Conservation (phyloP, 2,113 vertebrate genomes). For the Mixornis gularis region DNA sequence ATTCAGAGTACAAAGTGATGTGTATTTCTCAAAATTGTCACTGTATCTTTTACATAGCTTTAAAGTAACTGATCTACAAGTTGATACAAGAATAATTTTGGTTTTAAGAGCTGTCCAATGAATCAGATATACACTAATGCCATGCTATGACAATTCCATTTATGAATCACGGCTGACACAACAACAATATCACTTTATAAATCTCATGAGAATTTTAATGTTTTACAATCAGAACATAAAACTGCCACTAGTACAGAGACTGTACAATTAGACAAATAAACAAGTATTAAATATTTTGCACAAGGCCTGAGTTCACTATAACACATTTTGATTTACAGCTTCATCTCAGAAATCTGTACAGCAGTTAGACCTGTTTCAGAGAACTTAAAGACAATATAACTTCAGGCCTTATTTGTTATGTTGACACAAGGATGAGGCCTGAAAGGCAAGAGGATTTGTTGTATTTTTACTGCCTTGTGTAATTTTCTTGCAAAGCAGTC, state of each 20-base stretch:
- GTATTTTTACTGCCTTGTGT: background rate
- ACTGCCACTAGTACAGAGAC: slow-evolving; percentile 31
- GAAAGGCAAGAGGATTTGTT: background rate
- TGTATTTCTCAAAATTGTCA: slow-evolving; percentile 63
- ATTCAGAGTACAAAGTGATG: slow-evolving; percentile 77
- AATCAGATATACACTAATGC: slow-evolving; percentile 29
- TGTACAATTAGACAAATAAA: slow-evolving; percentile 51
- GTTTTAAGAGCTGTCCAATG: slow-evolving; percentile 41
- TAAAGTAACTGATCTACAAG: slow-evolving; percentile 67
- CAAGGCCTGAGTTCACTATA: slow-evolving; percentile 61
- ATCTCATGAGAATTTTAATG: slow-evolving; percentile 24
- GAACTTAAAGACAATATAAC: background rate
- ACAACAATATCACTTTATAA: slow-evolving; percentile 35
- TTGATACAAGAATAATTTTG: slow-evolving; percentile 78
- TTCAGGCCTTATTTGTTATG: background rate
- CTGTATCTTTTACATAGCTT: slow-evolving; percentile 70
- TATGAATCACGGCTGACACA: slow-evolving; percentile 42
- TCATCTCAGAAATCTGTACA: slow-evolving; percentile 54
- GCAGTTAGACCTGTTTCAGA: slow-evolving; percentile 4
- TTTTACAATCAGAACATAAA: slow-evolving; percentile 53
- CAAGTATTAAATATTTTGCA: slow-evolving; percentile 54
- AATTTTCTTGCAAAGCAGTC: background rate
- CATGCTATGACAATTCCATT: slow-evolving; percentile 52
- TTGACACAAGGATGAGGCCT: background rate
- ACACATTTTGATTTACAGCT: slow-evolving; percentile 51